Evolutionary conservation across 1,140 invertebrate species (phyloP), one percentile per base, ranked within the genome.

Genomic region (Lepidostoma basale): DNA sequence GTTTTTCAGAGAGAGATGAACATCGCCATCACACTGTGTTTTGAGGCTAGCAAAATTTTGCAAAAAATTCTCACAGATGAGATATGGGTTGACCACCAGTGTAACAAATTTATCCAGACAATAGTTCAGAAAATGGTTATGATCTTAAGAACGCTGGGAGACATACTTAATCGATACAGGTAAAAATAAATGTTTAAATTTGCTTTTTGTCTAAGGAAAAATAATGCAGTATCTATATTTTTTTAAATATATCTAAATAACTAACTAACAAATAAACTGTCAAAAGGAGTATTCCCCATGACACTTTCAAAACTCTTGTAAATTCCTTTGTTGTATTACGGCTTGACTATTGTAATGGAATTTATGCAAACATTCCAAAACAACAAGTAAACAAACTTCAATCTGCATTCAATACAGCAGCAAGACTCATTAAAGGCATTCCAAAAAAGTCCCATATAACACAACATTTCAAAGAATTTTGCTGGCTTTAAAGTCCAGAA

Each of bases 151-250:
- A 49, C 45, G 16, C 64, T 64, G 42, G 71, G 71, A 16, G 83
- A 85, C 56, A 74, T 83, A 25, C 75, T 87, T 20, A 77, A 79
- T 54, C 81, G 83, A 75, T 84, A 81, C 60, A 80, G 81, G 84
- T 85, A 58, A 33, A 44, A 3, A 12, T 33, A 33, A 33, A 12
- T 33, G 5, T 33, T 33, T 6, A 33, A 33, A 6, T 12, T 33
- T 33, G 6, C 5, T 33, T 5, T 12, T 33, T 33, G 30, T 33
- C 5, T 6, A 33, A 12, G 30, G 8, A n/a, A n/a, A n/a, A n/a
- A n/a, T n/a, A n/a, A n/a, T n/a, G n/a, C n/a, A n/a, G n/a, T n/a
- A n/a, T n/a, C n/a, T n/a, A n/a, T n/a, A n/a, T n/a, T n/a, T n/a
- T n/a, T n/a, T n/a, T n/a, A n/a, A n/a, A n/a, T n/a, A n/a, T n/a